Evolutionary conservation across 2,888 invertebrate species (phyloP).

Genomic region (Drosophila phalerata): DNA sequence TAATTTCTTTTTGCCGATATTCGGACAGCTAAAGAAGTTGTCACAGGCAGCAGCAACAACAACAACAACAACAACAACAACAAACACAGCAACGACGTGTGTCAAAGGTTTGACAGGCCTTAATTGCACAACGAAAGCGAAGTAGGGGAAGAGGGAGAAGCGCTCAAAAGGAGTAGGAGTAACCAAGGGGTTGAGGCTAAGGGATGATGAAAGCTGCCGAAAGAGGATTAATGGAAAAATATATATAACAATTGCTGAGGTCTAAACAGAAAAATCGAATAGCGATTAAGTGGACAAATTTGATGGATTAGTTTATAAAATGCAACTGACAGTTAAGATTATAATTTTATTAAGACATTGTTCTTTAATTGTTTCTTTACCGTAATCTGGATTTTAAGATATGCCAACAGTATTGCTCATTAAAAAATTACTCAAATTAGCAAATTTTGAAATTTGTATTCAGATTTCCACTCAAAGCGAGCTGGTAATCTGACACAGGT

Average conservation of each 20-base stretch:
- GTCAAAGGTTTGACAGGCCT: slow-evolving; percentile 82
- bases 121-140: slow-evolving; percentile 64
- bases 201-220: slow-evolving; percentile 21
- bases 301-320: slow-evolving; percentile 1
- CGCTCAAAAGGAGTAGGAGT: neutral
- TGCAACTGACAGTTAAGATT: neutral
- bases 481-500: slow-evolving; percentile 8
- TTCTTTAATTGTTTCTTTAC: no score
- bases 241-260: slow-evolving; percentile 17
- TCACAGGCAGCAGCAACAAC: slow-evolving; percentile 35
- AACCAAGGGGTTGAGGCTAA: neutral
- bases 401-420: neutral
- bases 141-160: slow-evolving; percentile 17
- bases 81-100: slow-evolving; percentile 56
- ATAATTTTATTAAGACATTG: no score
- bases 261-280: slow-evolving; percentile 24
- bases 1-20: slow-evolving; percentile 47
- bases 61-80: neutral
- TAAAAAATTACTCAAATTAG: neutral
- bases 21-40: slow-evolving; percentile 60
- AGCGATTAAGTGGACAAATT: neutral
- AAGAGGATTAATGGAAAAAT: slow-evolving; percentile 21
- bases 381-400: neutral
- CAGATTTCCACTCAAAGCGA: neutral
- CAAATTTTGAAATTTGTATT: neutral